phyloP scores from a whole-genome alignment of 2,888 invertebrate genomes.

The Allacma fusca region DNA sequence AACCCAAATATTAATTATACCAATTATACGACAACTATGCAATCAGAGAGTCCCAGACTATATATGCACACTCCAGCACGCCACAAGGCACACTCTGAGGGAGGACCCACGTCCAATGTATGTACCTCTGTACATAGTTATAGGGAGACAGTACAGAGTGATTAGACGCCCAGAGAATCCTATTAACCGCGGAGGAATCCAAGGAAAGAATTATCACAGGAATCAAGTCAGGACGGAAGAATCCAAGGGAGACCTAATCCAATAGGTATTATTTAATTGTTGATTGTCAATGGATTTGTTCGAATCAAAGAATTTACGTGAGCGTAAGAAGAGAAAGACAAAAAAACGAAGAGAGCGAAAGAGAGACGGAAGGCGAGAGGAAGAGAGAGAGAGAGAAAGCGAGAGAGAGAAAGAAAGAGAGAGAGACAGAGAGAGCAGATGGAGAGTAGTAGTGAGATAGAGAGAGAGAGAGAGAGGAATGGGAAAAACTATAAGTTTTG shows the following conservation, averaged over 20 bases:
- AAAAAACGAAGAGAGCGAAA: neutral
- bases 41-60: neutral
- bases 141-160: neutral
- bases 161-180: no score
- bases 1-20: neutral
- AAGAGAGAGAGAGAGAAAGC: neutral
- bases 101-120: neutral
- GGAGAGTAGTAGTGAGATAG: neutral
- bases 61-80: no score
- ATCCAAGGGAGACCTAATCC: neutral
- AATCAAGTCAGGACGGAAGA: neutral
- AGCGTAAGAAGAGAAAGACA: neutral
- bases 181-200: neutral
- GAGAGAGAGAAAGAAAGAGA: neutral
- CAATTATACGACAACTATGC: neutral
- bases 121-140: neutral
- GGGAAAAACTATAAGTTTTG: conserved; percentile 4
- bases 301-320: neutral
- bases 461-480: conserved; percentile 12
- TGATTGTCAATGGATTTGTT: conserved; percentile 6
- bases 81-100: no score
- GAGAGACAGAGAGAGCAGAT: neutral
- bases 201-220: conserved; percentile 2
- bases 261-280: conserved; percentile 11
- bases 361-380: neutral